phyloP scores from a whole-genome alignment of 2,113 vertebrate genomes.

The Triplophysa siluroides region DNA sequence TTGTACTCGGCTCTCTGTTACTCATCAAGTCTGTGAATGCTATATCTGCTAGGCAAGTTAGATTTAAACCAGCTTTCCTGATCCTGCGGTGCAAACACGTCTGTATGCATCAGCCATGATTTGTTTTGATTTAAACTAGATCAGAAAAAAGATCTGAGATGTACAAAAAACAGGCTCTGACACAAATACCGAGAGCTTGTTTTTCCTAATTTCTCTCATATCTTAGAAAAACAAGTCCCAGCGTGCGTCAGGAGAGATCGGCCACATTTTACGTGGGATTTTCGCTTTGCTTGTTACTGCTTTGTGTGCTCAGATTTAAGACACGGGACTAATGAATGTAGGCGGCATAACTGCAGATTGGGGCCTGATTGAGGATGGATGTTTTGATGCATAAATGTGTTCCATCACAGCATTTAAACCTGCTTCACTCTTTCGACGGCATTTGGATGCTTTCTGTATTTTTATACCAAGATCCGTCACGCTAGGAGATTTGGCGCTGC shows the following conservation, averaged over 20 bases:
- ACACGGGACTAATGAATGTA: conserved; percentile 35
- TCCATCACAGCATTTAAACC: conserved; percentile 4
- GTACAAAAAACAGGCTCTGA: conserved; percentile 48
- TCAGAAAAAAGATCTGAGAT: conserved; percentile 45
- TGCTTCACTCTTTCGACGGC: neutral
- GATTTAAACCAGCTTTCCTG: neutral
- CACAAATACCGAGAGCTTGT: conserved; percentile 40
- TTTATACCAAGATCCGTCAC: neutral
- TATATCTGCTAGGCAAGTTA: conserved; percentile 3
- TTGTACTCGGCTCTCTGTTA: neutral
- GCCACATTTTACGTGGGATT: conserved; percentile 17
- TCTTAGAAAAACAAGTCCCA: conserved; percentile 37
- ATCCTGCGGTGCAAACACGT: conserved; percentile 27
- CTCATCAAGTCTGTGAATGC: conserved; percentile 10
- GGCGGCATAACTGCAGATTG: conserved; percentile 8
- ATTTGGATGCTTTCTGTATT: neutral
- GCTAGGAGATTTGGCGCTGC: no score
- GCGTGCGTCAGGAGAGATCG: conserved; percentile 27
- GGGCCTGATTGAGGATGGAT: conserved; percentile 16
- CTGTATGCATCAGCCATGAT: conserved; percentile 49
- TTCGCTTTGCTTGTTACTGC: conserved; percentile 1
- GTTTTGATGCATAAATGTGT: conserved; percentile 35
- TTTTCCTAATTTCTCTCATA: conserved; percentile 42
- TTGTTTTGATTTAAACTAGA: conserved; percentile 56
- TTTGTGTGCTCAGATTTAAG: conserved; percentile 34